These are phyloP conservation scores for Pherbina coryleti DNA, from an alignment of 2,888 invertebrate species.

Conservation along the genomic window DNA sequence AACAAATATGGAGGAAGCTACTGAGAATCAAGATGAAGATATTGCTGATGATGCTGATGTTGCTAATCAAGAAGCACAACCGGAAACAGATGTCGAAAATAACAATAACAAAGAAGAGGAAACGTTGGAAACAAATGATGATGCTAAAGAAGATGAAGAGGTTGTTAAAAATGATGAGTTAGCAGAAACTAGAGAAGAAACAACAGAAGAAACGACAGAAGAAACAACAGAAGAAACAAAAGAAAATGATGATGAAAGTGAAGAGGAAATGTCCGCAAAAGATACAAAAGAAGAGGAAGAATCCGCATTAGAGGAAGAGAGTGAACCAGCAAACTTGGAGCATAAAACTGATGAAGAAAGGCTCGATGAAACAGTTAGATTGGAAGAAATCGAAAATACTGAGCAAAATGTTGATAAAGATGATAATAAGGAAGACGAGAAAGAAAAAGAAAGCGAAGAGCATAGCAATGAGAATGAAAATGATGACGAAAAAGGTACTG, in stretches of 20 bases:
- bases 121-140: conserved; percentile 47
- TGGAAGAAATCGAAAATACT: neutral
- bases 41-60: conserved; percentile 7
- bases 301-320: conserved; percentile 25
- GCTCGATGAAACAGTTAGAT: neutral
- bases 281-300: conserved; percentile 44
- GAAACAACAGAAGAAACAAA: conserved; percentile 46
- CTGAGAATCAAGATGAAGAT: conserved; percentile 40
- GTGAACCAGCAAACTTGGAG: neutral
- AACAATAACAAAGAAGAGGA: conserved; percentile 41
- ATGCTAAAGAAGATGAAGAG: conserved; percentile 1
- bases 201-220: conserved; percentile 40
- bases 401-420: neutral
- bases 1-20: conserved; percentile 18
- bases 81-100: conserved; percentile 46
- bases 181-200: conserved; percentile 36
- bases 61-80: conserved; percentile 25
- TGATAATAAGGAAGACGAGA: neutral
- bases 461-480: neutral
- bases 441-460: neutral
- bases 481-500: neutral
- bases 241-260: conserved; percentile 21
- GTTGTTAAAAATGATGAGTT: conserved; percentile 26
- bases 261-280: conserved; percentile 20
- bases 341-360: neutral